Conservation (phyloP, 2,797 vertebrate genomes). For the Hybognathus amarus region DNA sequence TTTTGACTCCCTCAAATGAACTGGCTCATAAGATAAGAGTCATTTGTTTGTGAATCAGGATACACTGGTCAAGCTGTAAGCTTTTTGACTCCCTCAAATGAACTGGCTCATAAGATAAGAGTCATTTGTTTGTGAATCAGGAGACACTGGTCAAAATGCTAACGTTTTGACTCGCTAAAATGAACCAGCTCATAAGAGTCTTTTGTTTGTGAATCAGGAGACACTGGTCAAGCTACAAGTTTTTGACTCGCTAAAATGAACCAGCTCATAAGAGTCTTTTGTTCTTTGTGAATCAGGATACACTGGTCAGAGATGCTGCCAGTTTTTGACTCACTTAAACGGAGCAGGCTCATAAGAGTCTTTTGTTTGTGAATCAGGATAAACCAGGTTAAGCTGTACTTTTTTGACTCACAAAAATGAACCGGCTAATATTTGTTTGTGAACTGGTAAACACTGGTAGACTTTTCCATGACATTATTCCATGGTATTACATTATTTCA, state of each 20-base stretch:
- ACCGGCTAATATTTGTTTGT: too few species aligned
- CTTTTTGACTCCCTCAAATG: background rate
- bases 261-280: background rate
- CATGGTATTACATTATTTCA: background rate
- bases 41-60: too few species aligned
- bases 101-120: background rate
- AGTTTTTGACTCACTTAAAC: background rate
- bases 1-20: background rate
- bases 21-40: too few species aligned
- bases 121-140: background rate
- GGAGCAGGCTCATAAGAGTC: background rate
- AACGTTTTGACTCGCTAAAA: background rate
- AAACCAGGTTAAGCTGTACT: rapidly evolving
- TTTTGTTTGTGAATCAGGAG: background rate
- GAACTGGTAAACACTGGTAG: background rate
- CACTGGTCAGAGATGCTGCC: too few species aligned
- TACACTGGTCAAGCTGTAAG: background rate
- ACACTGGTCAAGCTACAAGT: too few species aligned
- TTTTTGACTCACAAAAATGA: too few species aligned
- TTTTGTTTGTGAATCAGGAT: background rate
- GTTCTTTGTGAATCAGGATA: background rate
- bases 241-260: background rate
- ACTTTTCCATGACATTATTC: background rate
- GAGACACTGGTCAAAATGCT: background rate
- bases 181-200: background rate